Conservation (phyloP, 2,888 invertebrate species). For the Calameuta pallipes region DNA sequence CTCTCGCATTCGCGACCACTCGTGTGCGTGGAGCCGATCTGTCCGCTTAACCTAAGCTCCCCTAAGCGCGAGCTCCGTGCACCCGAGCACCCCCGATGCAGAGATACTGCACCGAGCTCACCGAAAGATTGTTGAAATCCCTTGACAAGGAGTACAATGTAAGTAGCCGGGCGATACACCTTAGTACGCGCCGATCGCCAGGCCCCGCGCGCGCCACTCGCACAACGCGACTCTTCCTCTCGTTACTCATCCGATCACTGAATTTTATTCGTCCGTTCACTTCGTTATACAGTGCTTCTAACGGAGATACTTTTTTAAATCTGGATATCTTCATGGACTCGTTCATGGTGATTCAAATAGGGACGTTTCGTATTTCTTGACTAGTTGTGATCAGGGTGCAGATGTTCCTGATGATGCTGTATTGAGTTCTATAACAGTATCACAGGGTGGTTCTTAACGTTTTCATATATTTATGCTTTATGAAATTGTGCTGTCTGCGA, state of each 20-base stretch:
- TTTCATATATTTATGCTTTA: not conserved
- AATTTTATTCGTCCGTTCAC: not conserved
- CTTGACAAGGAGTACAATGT: slow-evolving; percentile 98
- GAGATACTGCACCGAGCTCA: slow-evolving; percentile 80
- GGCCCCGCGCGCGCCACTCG: not conserved
- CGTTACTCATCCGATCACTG: not conserved
- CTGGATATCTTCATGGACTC: not conserved
- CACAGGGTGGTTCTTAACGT: not conserved
- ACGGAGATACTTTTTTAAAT: not conserved
- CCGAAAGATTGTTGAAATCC: slow-evolving; percentile 95
- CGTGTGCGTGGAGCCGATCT: slow-evolving; percentile 53
- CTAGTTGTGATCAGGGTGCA: not conserved
- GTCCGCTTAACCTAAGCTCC: slow-evolving; percentile 48
- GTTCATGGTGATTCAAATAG: not conserved
- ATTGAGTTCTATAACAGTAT: not conserved
- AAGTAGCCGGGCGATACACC: slow-evolving; percentile 71
- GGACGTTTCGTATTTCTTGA: not conserved
- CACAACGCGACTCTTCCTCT: not conserved
- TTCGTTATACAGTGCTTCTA: not conserved
- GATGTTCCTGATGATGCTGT: not conserved
- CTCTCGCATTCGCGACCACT: slow-evolving; percentile 57
- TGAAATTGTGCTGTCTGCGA: not conserved
- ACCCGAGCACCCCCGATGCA: slow-evolving; percentile 67
- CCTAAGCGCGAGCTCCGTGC: slow-evolving; percentile 51
- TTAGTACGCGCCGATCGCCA: not conserved